phyloP scores from a whole-genome alignment of 2,113 vertebrate genomes.

The Merops nubicus region DNA sequence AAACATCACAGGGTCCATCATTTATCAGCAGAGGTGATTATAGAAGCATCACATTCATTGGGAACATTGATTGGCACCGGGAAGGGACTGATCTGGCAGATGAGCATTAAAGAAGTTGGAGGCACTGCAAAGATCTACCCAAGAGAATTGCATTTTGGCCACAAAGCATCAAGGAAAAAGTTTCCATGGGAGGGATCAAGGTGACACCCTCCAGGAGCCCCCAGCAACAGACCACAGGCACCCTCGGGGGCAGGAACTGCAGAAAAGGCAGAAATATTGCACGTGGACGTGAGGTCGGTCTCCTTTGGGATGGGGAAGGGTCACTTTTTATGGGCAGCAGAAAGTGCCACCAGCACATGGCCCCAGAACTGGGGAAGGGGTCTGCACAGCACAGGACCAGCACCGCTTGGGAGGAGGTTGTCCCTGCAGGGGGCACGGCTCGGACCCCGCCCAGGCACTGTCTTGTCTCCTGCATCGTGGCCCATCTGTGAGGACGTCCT shows the following conservation, averaged over 20 bases:
- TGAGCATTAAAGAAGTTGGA: not conserved
- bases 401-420: not conserved
- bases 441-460: not conserved
- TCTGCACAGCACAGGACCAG: not conserved
- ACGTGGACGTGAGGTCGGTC: not conserved
- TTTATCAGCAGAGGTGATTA: not conserved
- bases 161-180: not conserved
- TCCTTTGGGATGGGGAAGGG: not conserved
- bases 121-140: not conserved
- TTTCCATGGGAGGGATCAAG: not conserved
- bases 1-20: not conserved
- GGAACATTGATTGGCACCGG: not conserved
- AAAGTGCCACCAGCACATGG: not conserved
- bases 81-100: not conserved
- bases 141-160: not conserved
- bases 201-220: not conserved
- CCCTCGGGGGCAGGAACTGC: not conserved
- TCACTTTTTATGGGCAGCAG: not conserved
- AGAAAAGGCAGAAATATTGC: constrained; percentile 33
- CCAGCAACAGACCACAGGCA: not conserved
- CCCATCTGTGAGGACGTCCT: not conserved
- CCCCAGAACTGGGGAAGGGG: not conserved
- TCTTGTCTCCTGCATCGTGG: not conserved
- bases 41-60: constrained; percentile 18
- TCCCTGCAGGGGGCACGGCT: not conserved